A percentile compares a stretch with the other conserved stretches of the same genome.
Evolutionary conservation across 2,797 vertebrate species (phyloP).

Genomic region (Potorous gilbertii): DNA sequence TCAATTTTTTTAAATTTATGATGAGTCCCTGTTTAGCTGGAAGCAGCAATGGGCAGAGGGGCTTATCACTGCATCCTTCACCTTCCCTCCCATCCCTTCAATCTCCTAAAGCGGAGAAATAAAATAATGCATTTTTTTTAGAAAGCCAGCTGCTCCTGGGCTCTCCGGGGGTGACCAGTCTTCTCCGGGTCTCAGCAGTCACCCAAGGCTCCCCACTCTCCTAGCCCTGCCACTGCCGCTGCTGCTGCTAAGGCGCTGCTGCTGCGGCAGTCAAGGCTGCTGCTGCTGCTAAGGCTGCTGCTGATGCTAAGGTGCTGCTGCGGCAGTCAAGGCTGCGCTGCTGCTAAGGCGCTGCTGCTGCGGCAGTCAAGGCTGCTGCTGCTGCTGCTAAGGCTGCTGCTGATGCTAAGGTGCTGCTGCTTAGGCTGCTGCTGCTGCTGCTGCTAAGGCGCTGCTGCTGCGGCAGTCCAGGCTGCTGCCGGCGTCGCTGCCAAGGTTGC

Average conservation of each 20-base stretch:
- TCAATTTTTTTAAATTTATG: background rate
- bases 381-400: background rate
- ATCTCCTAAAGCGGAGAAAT: too few species aligned
- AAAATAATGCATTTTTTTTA: background rate
- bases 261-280: conserved; percentile 28
- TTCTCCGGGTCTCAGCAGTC: background rate
- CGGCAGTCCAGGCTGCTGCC: conserved; percentile 6
- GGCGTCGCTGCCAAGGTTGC: conserved; percentile 29
- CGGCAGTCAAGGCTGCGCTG: conserved; percentile 6
- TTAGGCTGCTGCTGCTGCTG: conserved; percentile 25
- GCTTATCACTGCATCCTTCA: background rate
- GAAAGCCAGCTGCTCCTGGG: background rate
- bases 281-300: conserved; percentile 23
- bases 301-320: too few species aligned
- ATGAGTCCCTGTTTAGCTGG: too few species aligned
- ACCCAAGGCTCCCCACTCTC: background rate
- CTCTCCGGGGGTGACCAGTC: background rate
- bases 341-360: conserved; percentile 6
- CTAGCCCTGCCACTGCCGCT: background rate
- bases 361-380: background rate
- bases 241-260: background rate
- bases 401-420: conserved; percentile 35
- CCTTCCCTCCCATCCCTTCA: background rate
- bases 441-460: conserved; percentile 45
- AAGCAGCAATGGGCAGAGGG: background rate